Conservation (phyloP, 1,140 invertebrate genomes). For the Melanaphis sacchari region DNA sequence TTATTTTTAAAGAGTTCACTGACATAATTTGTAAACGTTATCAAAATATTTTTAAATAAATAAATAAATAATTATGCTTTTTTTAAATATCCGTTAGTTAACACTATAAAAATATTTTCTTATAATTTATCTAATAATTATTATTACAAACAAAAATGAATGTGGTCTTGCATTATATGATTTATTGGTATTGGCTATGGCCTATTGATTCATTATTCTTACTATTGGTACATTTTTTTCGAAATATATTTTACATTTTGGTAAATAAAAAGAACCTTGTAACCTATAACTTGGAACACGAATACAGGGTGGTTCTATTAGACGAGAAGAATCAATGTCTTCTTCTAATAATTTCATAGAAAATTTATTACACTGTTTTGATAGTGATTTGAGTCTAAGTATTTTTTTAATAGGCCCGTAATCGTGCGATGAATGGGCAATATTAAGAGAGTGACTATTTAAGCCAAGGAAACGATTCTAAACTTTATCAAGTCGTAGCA, state of each 20-base stretch:
- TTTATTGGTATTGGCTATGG: no score
- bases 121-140: no score
- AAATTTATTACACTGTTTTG: background rate
- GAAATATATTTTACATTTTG: background rate
- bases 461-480: background rate
- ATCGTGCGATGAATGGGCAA: background rate
- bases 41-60: background rate
- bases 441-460: no score
- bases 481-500: background rate
- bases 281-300: background rate
- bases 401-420: background rate
- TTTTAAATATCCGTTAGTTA: background rate
- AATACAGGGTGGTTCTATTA: background rate
- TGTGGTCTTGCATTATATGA: no score
- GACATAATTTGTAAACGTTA: background rate
- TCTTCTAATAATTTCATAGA: background rate
- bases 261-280: background rate
- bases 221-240: background rate
- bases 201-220: no score
- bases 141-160: no score
- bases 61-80: background rate
- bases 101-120: background rate
- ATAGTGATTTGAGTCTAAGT: background rate
- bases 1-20: rapidly evolving
- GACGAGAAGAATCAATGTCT: background rate